A percentile compares a stretch with the other conserved stretches of the same genome.
These are phyloP conservation scores for Aramus guarauna DNA, from an alignment of 2,113 vertebrate species.

Conservation along the genomic window DNA sequence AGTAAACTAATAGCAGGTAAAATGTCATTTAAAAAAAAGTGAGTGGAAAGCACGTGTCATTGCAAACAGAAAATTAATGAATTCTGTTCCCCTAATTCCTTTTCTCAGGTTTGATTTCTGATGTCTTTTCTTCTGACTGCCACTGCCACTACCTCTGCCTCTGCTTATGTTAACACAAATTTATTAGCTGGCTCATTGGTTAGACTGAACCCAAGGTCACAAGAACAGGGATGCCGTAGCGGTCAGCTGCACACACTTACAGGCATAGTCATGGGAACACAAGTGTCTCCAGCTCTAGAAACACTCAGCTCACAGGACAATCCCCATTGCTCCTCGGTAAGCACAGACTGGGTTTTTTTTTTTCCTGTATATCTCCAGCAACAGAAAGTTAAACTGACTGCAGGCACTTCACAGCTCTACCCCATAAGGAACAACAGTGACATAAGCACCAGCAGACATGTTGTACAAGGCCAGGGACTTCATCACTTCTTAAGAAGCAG, in stretches of 20 bases:
- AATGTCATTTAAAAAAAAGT: slow-evolving; percentile 57
- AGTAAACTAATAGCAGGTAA: slow-evolving; percentile 54
- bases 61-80: slow-evolving; percentile 38
- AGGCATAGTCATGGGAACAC: not conserved
- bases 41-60: slow-evolving; percentile 9
- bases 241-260: not conserved
- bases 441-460: not conserved
- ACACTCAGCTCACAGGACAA: not conserved
- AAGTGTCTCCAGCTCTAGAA: not conserved
- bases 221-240: not conserved
- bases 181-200: slow-evolving; percentile 19
- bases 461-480: not conserved
- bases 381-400: not conserved
- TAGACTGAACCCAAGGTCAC: not conserved
- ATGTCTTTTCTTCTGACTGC: slow-evolving; percentile 1
- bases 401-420: not conserved
- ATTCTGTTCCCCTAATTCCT: slow-evolving; percentile 3
- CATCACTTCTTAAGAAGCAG: not conserved
- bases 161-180: slow-evolving; percentile 13
- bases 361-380: not conserved
- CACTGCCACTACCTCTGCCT: not conserved
- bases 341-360: not conserved
- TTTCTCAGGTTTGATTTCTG: slow-evolving; percentile 36
- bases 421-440: not conserved
- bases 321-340: not conserved